These are phyloP conservation scores for Heliothis subflexa DNA, from an alignment of 1,140 invertebrate species.

Conservation along the genomic window DNA sequence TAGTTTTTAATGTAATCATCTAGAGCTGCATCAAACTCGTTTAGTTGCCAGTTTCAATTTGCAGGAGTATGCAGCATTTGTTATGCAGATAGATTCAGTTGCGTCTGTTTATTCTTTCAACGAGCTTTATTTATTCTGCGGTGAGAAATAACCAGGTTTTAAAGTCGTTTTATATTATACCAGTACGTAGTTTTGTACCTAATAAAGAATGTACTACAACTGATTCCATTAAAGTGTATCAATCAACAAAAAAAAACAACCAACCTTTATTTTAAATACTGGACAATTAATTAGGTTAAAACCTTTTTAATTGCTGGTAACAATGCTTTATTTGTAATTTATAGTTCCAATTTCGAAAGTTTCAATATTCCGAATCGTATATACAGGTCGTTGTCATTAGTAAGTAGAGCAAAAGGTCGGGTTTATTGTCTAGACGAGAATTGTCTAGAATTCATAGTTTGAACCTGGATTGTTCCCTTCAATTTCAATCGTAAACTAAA, in stretches of 20 bases:
- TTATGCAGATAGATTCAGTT: constrained; percentile 35
- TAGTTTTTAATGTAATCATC: constrained; percentile 30
- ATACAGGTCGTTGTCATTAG: constrained; percentile 26
- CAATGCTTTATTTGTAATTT: neutral
- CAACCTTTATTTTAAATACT: too few relatives aligned
- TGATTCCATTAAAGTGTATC: too few relatives aligned
- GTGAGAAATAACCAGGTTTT: neutral
- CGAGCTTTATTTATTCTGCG: neutral
- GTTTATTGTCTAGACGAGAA: constrained; percentile 18
- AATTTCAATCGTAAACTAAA: constrained; percentile 1
- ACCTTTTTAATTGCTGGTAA: neutral
- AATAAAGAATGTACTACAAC: too few relatives aligned
- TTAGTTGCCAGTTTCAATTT: constrained; percentile 27
- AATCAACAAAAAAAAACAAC: too few relatives aligned
- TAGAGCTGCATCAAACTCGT: constrained; percentile 20
- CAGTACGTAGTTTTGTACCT: too few relatives aligned
- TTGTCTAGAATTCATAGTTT: neutral
- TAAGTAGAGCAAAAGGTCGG: constrained; percentile 21
- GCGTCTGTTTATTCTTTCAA: neutral
- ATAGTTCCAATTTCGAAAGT: constrained; percentile 3
- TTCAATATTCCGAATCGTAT: neutral
- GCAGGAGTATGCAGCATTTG: constrained; percentile 20
- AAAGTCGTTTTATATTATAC: neutral
- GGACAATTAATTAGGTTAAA: neutral
- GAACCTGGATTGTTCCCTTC: neutral